phyloP scores from a whole-genome alignment of 2,113 vertebrate genomes.

The Calidris pygmaea region DNA sequence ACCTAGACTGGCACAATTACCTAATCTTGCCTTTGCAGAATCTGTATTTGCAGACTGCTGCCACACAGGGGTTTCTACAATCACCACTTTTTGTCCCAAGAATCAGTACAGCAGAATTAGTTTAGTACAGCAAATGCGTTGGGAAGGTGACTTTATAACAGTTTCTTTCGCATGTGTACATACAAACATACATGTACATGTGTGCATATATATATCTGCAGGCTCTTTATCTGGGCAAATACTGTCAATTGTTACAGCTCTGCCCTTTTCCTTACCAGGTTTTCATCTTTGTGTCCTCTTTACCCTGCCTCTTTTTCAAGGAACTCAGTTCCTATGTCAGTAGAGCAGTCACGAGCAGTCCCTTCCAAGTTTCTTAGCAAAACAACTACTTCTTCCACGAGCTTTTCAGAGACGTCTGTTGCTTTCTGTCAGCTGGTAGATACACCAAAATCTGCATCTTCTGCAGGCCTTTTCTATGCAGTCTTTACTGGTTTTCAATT shows the following conservation, averaged over 20 bases:
- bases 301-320: background rate
- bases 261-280: background rate
- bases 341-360: accelerated
- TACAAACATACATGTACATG: accelerated
- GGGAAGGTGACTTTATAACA: background rate
- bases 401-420: background rate
- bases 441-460: background rate
- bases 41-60: background rate
- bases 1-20: background rate
- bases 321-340: background rate
- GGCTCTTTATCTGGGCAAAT: background rate
- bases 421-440: background rate
- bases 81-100: background rate
- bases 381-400: background rate
- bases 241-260: background rate
- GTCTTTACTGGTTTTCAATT: background rate
- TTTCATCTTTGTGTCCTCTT: background rate
- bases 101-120: background rate
- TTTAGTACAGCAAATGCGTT: background rate
- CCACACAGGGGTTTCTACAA: background rate
- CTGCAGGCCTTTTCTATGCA: background rate
- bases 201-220: background rate
- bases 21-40: background rate
- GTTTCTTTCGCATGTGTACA: background rate
- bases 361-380: background rate